phyloP scores from a whole-genome alignment of 2,113 vertebrate species.

The Cichladusa arquata region DNA sequence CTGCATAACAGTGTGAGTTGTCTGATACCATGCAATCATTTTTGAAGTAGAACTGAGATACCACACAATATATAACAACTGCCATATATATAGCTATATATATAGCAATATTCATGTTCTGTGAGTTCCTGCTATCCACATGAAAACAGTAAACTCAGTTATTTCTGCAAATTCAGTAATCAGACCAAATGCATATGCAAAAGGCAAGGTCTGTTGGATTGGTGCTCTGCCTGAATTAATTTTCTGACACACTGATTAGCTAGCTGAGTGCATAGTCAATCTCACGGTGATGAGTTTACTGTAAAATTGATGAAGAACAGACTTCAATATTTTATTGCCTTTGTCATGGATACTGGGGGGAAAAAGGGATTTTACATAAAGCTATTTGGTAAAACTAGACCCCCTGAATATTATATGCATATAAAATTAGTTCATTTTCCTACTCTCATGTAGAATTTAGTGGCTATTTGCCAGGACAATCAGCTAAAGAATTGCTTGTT shows the following conservation, averaged over 20 bases:
- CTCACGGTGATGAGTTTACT: background rate
- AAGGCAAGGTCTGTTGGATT: background rate
- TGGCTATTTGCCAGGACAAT: background rate
- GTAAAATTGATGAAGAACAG: slow-evolving; percentile 14
- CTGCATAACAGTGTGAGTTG: background rate
- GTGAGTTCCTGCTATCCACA: background rate
- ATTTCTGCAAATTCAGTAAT: slow-evolving; percentile 13
- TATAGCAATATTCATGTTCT: background rate
- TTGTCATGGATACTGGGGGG: background rate
- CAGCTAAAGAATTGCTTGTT: background rate
- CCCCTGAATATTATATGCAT: background rate
- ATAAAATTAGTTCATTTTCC: background rate
- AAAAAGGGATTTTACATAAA: background rate
- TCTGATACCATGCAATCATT: background rate
- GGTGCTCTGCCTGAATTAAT: background rate
- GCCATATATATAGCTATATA: background rate
- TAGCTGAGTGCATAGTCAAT: background rate
- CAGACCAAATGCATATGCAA: slow-evolving; percentile 9
- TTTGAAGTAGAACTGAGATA: background rate
- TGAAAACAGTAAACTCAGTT: background rate
- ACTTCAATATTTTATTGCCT: background rate
- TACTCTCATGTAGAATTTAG: background rate
- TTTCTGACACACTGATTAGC: slow-evolving; percentile 17
- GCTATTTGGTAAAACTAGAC: background rate
- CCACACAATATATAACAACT: background rate